These are phyloP conservation scores for Lathamus discolor DNA, from an alignment of 2,113 vertebrate species.

Conservation along the genomic window DNA sequence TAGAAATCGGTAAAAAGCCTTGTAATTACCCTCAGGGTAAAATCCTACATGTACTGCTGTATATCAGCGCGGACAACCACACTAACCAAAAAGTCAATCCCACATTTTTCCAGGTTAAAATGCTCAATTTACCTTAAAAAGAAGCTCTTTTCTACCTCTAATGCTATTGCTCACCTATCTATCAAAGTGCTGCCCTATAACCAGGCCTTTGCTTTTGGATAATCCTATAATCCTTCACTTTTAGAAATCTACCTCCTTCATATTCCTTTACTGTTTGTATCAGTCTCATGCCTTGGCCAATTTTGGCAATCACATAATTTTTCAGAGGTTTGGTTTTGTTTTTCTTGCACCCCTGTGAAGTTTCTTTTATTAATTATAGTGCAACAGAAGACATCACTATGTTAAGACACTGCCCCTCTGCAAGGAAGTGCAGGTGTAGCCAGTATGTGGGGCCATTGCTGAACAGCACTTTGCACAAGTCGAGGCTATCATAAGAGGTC, in stretches of 20 bases:
- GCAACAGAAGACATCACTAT: accelerated
- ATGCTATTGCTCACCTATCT: not conserved
- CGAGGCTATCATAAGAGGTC: accelerated
- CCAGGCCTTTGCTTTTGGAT: not conserved
- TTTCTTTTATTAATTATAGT: accelerated
- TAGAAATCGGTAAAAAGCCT: not conserved
- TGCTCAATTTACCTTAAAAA: not conserved
- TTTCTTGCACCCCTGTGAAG: not conserved
- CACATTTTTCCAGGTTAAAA: not conserved
- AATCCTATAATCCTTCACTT: not conserved
- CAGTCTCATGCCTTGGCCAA: accelerated
- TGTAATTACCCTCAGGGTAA: not conserved
- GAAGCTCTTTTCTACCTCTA: not conserved
- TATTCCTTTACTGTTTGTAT: not conserved
- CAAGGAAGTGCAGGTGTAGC: not conserved
- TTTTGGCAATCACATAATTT: not conserved
- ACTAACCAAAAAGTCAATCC: accelerated
- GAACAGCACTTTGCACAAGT: not conserved
- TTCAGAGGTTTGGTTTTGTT: not conserved
- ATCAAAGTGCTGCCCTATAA: accelerated
- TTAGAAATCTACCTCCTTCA: not conserved
- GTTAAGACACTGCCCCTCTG: not conserved
- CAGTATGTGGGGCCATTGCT: accelerated
- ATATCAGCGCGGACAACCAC: not conserved
- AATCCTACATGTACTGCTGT: not conserved